Percentiles rank a stretch among this genome's conserved stretches.
Evolutionary conservation across 2,113 vertebrate species (phyloP).

Genomic region (Cyprinus carpio): DNA sequence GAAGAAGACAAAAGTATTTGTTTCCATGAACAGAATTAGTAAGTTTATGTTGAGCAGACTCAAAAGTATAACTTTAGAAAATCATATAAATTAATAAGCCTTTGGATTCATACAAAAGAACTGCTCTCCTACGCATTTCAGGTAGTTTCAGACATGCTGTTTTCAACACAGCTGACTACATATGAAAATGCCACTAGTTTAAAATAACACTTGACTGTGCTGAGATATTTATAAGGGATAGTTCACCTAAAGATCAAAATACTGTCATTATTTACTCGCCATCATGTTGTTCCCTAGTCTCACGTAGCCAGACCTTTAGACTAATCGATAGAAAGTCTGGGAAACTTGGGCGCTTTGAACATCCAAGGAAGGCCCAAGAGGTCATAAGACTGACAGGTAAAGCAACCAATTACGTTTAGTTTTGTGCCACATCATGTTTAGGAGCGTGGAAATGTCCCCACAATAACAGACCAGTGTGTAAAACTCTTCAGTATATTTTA

Average conservation of each 20-base stretch:
- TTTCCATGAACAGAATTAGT: neutral
- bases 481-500: too few relatives aligned
- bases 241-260: neutral
- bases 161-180: neutral
- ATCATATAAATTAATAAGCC: neutral
- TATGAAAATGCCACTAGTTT: neutral
- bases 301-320: too few relatives aligned
- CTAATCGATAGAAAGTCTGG: too few relatives aligned
- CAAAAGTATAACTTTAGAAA: neutral
- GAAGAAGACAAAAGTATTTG: neutral
- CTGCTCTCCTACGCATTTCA: neutral
- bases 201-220: neutral
- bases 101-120: neutral
- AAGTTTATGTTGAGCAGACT: neutral
- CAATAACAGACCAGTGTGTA: too few relatives aligned
- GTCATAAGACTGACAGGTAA: too few relatives aligned
- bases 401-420: too few relatives aligned
- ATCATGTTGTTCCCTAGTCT: neutral
- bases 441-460: too few relatives aligned
- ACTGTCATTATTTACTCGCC: too few relatives aligned
- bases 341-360: too few relatives aligned
- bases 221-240: neutral
- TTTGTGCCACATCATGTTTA: too few relatives aligned
- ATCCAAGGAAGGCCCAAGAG: too few relatives aligned
- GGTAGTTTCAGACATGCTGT: neutral